Percentiles rank a stretch among this genome's conserved stretches.
Conservation (phyloP, 2,888 invertebrate species). For the Cerastis rubricosa region DNA sequence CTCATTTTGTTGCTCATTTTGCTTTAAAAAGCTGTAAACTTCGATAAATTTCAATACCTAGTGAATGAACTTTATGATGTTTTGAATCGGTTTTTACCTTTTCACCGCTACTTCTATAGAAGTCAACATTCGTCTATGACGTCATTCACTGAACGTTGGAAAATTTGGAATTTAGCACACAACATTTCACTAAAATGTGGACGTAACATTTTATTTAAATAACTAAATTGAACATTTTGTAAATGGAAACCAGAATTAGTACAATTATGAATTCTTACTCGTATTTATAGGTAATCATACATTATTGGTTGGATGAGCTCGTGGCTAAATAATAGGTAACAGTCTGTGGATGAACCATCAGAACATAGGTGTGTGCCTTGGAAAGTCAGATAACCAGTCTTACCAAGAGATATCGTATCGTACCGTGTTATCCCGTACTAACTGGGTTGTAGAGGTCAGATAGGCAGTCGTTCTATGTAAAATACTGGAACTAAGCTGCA, state of each 20-base stretch:
- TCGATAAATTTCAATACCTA: slow-evolving; percentile 47
- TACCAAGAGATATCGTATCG: too few species aligned
- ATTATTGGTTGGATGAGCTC: too few species aligned
- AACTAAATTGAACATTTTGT: neutral
- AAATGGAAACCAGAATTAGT: neutral
- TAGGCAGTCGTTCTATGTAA: too few species aligned
- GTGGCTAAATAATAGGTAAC: too few species aligned
- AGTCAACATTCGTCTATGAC: slow-evolving; percentile 9
- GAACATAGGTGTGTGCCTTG: neutral
- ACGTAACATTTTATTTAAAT: neutral
- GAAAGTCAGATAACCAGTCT: too few species aligned
- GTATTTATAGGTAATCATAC: neutral
- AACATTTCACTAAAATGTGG: neutral
- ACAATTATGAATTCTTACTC: neutral
- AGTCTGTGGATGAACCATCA: neutral
- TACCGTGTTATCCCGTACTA: too few species aligned
- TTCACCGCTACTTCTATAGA: slow-evolving; percentile 4
- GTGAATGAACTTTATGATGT: slow-evolving; percentile 24
- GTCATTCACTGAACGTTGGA: slow-evolving; percentile 5
- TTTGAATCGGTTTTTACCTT: slow-evolving; percentile 41
- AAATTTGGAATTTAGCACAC: slow-evolving; percentile 37
- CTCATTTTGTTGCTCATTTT: slow-evolving; percentile 47
- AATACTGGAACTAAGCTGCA: too few species aligned
- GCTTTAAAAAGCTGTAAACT: slow-evolving; percentile 36
- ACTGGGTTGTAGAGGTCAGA: too few species aligned